These are phyloP conservation scores for Rhea pennata DNA, from an alignment of 2,113 vertebrate genomes.

Conservation along the genomic window DNA sequence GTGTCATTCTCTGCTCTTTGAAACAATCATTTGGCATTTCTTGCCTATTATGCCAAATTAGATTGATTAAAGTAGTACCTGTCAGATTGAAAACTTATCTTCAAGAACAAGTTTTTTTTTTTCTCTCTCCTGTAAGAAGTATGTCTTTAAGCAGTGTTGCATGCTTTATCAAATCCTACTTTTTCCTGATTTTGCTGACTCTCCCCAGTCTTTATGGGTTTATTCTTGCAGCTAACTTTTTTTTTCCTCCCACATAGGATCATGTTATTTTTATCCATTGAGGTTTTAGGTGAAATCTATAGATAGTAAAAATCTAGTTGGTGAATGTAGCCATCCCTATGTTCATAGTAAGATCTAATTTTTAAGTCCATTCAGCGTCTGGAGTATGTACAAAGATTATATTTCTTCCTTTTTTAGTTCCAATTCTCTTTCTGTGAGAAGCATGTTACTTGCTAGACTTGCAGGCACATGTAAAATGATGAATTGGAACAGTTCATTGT, in stretches of 20 bases:
- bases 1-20: not conserved
- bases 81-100: not conserved
- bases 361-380: not conserved
- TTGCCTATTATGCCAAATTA: not conserved
- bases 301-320: not conserved
- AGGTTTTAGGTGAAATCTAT: rapidly evolving
- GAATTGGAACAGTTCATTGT: not conserved
- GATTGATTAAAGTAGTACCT: not conserved
- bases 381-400: not conserved
- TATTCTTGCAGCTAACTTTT: not conserved
- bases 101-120: not conserved
- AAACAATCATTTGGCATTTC: not conserved
- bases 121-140: not conserved
- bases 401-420: not conserved
- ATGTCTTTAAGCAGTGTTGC: not conserved
- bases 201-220: not conserved
- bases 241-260: too few relatives aligned
- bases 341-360: not conserved
- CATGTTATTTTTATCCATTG: not conserved
- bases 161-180: not conserved
- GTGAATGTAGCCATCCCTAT: not conserved
- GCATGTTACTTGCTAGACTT: not conserved
- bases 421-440: not conserved
- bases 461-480: not conserved
- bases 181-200: not conserved